Evolutionary conservation across 2,888 invertebrate species (phyloP), one percentile per base, ranked within the genome.

Genomic region (Girardia tigrina): DNA sequence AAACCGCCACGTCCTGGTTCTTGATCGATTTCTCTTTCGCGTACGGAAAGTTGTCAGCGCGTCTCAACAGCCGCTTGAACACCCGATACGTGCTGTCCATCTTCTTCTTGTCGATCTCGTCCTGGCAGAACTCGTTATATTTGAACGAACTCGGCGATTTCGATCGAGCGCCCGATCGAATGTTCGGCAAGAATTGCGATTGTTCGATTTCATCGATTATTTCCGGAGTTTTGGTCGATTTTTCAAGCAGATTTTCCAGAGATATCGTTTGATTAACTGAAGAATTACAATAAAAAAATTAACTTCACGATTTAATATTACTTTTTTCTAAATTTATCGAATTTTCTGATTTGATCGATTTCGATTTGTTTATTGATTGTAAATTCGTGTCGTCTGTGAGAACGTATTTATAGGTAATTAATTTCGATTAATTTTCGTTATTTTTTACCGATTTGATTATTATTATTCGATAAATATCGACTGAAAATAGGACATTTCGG

Each of bases 41-140:
- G 78, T 87, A 87, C 0, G 95, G 95, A 84, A 94, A 95, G 42
- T 88, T 88, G 0, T 89, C 88, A 1, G 92, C 94, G 78, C 91
- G 85, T 0, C 95, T 89, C 14, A 36, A 26, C 1, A 77, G 27
- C 83, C 93, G 92, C 82, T 91, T 91, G 85, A 95, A 97, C 78
- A 95, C 88, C 28, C 95, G 88, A 85, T 95, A 95, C 0, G 94
- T 92, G 85, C 94, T 91, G 84, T 95, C 94, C 79, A 88, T 88
- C 85, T 94, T 95, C 86, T 95, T 95, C 77, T 89, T 90, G 85
- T 89, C 88, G 79, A 95, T 92, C 86, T 94, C 91, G 74, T 90
- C 88, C 80, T 90, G 88, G 85, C 94, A 94, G 84, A 92, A 94
- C 72, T 88, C 87, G 79, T 94, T 91, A 83, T 95, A 95, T 80